These are phyloP conservation scores for Clarias laeviceps DNA, from an alignment of 2,797 vertebrate genomes.

Conservation along the genomic window DNA sequence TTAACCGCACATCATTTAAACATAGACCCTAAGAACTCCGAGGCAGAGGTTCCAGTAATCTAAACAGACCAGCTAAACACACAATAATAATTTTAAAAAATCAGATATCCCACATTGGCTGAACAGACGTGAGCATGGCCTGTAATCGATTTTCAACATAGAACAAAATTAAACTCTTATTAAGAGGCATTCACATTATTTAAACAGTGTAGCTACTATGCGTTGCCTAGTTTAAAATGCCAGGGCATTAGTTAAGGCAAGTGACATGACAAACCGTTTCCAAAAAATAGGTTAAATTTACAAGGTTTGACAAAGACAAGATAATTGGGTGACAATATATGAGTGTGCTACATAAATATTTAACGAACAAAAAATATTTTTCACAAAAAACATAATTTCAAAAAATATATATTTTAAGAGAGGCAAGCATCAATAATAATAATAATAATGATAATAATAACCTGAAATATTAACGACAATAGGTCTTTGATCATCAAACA, in stretches of 20 bases:
- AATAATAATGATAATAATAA: slow-evolving; percentile 14
- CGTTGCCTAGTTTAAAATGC: neutral
- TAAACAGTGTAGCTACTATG: too few relatives aligned
- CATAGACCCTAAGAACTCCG: slow-evolving; percentile 1
- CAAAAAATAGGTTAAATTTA: neutral
- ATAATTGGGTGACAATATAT: neutral
- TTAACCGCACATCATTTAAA: slow-evolving; percentile 36
- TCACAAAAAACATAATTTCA: neutral
- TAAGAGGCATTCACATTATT: neutral
- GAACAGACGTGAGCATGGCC: neutral
- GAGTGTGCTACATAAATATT: neutral
- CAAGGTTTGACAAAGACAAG: neutral
- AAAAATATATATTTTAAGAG: neutral
- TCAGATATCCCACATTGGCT: too few relatives aligned
- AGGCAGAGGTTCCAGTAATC: neutral
- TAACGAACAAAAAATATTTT: neutral
- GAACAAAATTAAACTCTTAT: neutral
- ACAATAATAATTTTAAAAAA: neutral
- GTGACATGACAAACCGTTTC: neutral
- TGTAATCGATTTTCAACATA: neutral
- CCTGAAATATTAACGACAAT: slow-evolving; percentile 55
- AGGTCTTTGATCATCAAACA: slow-evolving; percentile 79
- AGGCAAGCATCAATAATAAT: neutral
- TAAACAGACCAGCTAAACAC: neutral
- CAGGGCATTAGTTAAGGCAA: neutral